Base-by-base conservation (phyloP, 2,797 vertebrate species). In the Geotrypetes seraphini region DNA sequence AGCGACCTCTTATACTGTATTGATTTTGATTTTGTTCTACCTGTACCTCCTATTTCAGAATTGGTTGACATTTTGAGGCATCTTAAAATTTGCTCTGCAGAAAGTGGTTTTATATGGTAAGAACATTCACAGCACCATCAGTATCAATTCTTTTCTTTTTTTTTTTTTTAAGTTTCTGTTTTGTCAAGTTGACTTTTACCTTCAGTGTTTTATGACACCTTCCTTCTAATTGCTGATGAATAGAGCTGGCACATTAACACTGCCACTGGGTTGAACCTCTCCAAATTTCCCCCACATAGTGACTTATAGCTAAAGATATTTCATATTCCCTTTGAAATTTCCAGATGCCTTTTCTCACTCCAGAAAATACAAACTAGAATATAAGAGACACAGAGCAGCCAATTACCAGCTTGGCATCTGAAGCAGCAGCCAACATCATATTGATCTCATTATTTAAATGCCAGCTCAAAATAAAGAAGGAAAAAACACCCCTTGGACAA, bases 261-360 rank as follows among this genome's bases (percentile, higher is more conserved):
- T 0, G 3, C 11, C 2, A 4, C 7, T 28, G 2, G 19, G 25
- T 2, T 7, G 12, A 30, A 1, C 1, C 16, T 12, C 3, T n/a
- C n/a, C n/a, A n/a, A n/a, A 3, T 12, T n/a, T 37, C 26, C n/a
- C 11, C 21, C 10, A 5, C 5, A 16, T 19, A 13, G 3, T 1
- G 13, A 16, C 20, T 18, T 0, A 15, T 36, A 3, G 10, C 11
- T 27, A 3, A 25, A 10, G 19, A 19, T 7, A 12, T 11, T 31
- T 40, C 21, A 12, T 24, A 3, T 33, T 45, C 36, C 22, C 21
- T 11, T 16, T 15, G 28, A 40, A 43, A 35, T 20, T 20, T 24
- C 7, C 36, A 24, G 10, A 36, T 2, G 2, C 3, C 0, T 14
- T 23, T 14, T 12, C n/a, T 25, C 13, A 20, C 19, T 33, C 17